phyloP scores from a whole-genome alignment of 2,797 vertebrate species.

The Megalops cyprinoides region DNA sequence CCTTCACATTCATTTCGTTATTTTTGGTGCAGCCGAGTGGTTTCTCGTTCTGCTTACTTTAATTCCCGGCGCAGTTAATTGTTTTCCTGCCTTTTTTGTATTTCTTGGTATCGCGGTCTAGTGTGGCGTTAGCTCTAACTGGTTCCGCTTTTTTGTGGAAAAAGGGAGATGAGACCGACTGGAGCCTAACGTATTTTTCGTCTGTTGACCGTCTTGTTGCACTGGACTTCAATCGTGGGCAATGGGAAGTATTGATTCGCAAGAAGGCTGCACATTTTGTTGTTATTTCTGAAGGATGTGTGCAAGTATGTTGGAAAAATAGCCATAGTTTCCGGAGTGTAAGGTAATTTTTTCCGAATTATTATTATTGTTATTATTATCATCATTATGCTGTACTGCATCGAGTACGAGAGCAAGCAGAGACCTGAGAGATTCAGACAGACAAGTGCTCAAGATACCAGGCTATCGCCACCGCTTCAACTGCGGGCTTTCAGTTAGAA shows the following conservation, averaged over 20 bases:
- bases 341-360: constrained; percentile 82
- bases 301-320: constrained; percentile 92
- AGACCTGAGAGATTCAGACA: constrained; percentile 19
- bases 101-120: constrained; percentile 59
- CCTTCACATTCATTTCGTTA: constrained; percentile 59
- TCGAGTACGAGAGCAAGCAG: neutral
- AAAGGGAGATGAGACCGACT: constrained; percentile 71
- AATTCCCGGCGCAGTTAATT: constrained; percentile 44
- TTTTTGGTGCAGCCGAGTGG: constrained; percentile 26
- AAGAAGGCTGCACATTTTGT: constrained; percentile 78
- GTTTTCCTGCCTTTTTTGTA: constrained; percentile 56
- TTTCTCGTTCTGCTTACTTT: constrained; percentile 20
- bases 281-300: constrained; percentile 80
- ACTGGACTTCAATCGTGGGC: constrained; percentile 76
- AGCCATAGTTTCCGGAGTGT: constrained; percentile 97
- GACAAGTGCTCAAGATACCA: constrained; percentile 17
- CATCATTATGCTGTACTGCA: constrained; percentile 29
- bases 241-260: constrained; percentile 89
- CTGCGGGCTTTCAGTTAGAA: constrained; percentile 61
- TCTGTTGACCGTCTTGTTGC: constrained; percentile 84
- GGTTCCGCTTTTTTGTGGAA: constrained; percentile 68
- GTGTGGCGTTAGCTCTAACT: constrained; percentile 60
- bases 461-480: constrained; percentile 28
- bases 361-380: constrained; percentile 29
- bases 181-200: constrained; percentile 76